phyloP scores from a whole-genome alignment of 2,888 invertebrate species.

The Brenthis ino region DNA sequence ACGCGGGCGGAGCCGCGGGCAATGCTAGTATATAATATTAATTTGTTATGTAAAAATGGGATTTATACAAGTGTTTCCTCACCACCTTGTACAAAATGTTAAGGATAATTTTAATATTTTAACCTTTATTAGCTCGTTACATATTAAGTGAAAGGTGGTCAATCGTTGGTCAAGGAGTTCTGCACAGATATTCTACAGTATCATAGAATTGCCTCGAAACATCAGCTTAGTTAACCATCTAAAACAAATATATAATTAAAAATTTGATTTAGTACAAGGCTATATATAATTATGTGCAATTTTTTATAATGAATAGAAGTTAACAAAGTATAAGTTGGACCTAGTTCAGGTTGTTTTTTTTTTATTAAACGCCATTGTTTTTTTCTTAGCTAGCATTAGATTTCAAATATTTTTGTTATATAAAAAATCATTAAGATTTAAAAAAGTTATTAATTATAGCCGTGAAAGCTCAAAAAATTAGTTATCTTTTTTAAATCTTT shows the following conservation, averaged over 20 bases:
- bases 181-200: conserved; percentile 51
- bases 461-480: no score
- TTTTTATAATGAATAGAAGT: conserved; percentile 4
- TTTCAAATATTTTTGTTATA: no score
- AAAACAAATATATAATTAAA: conserved; percentile 25
- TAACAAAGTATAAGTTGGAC: conserved; percentile 7
- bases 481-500: no score
- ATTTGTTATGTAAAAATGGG: no score
- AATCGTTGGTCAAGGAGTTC: conserved; percentile 70
- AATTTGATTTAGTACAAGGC: conserved; percentile 21
- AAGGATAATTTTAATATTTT: conserved; percentile 19
- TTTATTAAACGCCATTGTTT: no score
- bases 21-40: no score
- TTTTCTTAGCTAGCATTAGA: no score
- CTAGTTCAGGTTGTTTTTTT: not conserved
- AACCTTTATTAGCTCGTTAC: conserved; percentile 33
- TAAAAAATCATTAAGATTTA: no score
- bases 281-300: conserved; percentile 15
- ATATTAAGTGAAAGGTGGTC: conserved; percentile 64
- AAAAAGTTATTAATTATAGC: no score
- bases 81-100: conserved; percentile 7
- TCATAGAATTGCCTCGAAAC: conserved; percentile 39
- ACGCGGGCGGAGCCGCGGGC: no score
- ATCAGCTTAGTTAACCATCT: conserved; percentile 21
- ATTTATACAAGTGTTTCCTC: not conserved